Evolutionary conservation across 2,888 invertebrate genomes (phyloP).

Genomic region (Nasonovia ribisnigri): DNA sequence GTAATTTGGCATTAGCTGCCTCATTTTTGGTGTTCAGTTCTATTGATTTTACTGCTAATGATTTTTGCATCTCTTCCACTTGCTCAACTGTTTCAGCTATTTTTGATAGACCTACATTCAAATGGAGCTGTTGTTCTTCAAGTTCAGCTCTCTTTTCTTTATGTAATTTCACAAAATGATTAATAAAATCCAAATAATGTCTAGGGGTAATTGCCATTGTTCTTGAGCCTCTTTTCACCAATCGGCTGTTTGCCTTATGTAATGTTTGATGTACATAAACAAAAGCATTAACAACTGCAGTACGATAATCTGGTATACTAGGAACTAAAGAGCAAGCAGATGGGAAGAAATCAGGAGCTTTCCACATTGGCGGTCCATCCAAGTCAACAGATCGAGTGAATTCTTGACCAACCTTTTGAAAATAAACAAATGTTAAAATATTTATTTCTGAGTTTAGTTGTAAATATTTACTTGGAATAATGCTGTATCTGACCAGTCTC

Average conservation of each 20-base stretch:
- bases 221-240: constrained; percentile 91
- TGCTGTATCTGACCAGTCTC: constrained; percentile 98
- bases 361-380: constrained; percentile 87
- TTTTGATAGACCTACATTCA: constrained; percentile 98
- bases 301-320: constrained; percentile 85
- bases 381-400: constrained; percentile 96
- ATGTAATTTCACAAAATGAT: constrained; percentile 97
- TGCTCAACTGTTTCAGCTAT: constrained; percentile 99
- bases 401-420: constrained; percentile 85
- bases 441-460: neutral
- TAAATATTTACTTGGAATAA: constrained; percentile 80
- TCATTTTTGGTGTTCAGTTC: constrained; percentile 97
- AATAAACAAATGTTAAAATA: constrained; percentile 13
- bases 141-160: constrained; percentile 97
- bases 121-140: constrained; percentile 98
- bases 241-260: constrained; percentile 91
- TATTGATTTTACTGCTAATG: constrained; percentile 95
- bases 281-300: constrained; percentile 98
- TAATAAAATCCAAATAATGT: constrained; percentile 98
- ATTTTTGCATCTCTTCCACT: constrained; percentile 99
- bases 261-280: constrained; percentile 98
- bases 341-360: constrained; percentile 91
- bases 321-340: constrained; percentile 84
- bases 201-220: constrained; percentile 98
- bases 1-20: constrained; percentile 98